A percentile compares a stretch with the other conserved stretches of the same genome.
Evolutionary conservation across 2,797 vertebrate genomes (phyloP).

Genomic region (Prionace glauca): DNA sequence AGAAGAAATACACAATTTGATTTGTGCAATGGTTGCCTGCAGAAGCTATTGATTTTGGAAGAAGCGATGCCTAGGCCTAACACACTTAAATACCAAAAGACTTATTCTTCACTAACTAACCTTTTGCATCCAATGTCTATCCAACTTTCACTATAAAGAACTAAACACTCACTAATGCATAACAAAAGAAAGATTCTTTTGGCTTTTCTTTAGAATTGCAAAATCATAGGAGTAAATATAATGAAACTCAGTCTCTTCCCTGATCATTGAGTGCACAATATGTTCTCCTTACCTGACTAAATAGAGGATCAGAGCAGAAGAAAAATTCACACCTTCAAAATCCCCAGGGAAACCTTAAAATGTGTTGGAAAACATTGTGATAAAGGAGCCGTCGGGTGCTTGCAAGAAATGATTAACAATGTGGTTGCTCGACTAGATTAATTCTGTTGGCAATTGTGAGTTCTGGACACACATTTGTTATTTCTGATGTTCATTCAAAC

Average conservation of each 20-base stretch:
- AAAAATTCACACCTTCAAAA: neutral
- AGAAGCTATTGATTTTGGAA: neutral
- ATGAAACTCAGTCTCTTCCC: neutral
- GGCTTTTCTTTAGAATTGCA: neutral
- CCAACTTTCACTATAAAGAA: neutral
- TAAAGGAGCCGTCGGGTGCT: neutral
- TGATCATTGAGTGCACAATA: neutral
- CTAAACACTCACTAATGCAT: neutral
- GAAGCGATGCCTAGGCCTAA: neutral
- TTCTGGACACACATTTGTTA: neutral
- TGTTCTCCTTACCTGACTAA: neutral
- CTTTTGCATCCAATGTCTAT: neutral
- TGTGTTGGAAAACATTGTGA: neutral
- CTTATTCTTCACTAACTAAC: neutral
- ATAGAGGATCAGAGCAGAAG: neutral
- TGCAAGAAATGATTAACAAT: conserved; percentile 3
- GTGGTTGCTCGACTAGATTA: neutral
- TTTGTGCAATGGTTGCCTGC: neutral
- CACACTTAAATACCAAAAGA: neutral
- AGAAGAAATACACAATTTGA: neutral
- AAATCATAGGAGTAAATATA: neutral
- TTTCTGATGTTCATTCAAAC: conserved; percentile 7
- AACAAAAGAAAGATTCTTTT: neutral
- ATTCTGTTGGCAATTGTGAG: conserved; percentile 8
- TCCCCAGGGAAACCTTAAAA: neutral